Evolutionary conservation across 2,797 vertebrate genomes (phyloP), one percentile per base, ranked within the genome.

Genomic region (Peromyscus eremicus): DNA sequence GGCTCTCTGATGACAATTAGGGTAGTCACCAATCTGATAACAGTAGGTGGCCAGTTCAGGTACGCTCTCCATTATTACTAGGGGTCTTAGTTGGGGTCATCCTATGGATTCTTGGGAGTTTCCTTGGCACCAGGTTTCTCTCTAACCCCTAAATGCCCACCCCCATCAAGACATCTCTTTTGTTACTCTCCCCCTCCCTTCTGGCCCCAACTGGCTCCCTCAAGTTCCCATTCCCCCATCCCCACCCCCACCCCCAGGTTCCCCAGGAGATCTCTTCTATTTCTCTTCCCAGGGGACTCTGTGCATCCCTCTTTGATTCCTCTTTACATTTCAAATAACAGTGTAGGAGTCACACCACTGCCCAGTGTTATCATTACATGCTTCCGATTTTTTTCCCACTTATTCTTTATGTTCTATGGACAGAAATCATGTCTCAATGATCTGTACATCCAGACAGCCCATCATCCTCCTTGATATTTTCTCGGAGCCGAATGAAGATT

Each of bases 311-410:
- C 16, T 19, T n/a, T 19, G 68, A 32, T 16, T 23, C 60, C 70
- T 21, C 7, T 55, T 55, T 55, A 14, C 52, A 55, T 16, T 55
- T 55, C 52, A 55, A 16, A 55, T 52, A 55, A 55, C 13, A 55
- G 52, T 55, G 52, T 55, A 89, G 37, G 29, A 37, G 27, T 94
- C 43, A 93, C 5, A 10, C 19, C 8, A 46, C 46, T 82, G 10
- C 29, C 75, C 52, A 17, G 29, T 37, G 21, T 32, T 82, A 49
- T 60, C 13, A n/a, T 75, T 89, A 83, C 5, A 91, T 71, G n/a
- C 46, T 94, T n/a, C 62, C 81, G 16, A 94, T 95, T 86, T 75
- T 88, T 88, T 57, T 29, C 12, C 52, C 52, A 34, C 37, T 94
- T 71, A 83, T 32, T 25, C 34, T 82, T 92, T 92, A 5, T 89